A percentile compares a stretch with the other conserved stretches of the same genome.
phyloP scores from a whole-genome alignment of 2,888 invertebrate genomes.

The Cheilosia impressa region DNA sequence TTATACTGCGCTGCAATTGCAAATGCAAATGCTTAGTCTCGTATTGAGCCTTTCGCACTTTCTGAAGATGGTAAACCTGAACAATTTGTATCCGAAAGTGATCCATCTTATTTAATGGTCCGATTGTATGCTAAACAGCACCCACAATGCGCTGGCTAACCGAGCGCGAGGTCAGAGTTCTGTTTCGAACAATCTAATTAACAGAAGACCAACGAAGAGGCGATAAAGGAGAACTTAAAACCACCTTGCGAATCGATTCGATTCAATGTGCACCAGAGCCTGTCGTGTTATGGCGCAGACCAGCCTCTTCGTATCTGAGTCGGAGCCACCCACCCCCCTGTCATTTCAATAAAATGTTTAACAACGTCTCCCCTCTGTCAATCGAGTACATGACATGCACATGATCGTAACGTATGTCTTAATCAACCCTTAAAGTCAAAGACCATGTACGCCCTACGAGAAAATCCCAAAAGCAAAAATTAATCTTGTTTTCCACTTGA shows the following conservation, averaged over 20 bases:
- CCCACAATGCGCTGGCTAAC: slow-evolving; percentile 41
- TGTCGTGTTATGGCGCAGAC: slow-evolving; percentile 15
- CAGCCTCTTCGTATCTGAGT: not conserved
- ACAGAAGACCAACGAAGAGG: slow-evolving; percentile 25
- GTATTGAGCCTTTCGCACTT: slow-evolving; percentile 70
- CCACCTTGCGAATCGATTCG: slow-evolving; percentile 66
- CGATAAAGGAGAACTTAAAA: slow-evolving; percentile 43
- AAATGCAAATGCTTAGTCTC: slow-evolving; percentile 67
- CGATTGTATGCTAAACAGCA: slow-evolving; percentile 77
- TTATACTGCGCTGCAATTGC: slow-evolving; percentile 27
- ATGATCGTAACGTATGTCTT: slow-evolving; percentile 61
- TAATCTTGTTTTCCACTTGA: slow-evolving; percentile 75
- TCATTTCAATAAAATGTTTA: slow-evolving; percentile 2
- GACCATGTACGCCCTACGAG: slow-evolving; percentile 29
- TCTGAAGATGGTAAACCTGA: slow-evolving; percentile 68
- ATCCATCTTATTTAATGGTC: slow-evolving; percentile 77
- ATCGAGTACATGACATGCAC: slow-evolving; percentile 53
- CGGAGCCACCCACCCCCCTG: not conserved
- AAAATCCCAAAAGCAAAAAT: slow-evolving; percentile 62
- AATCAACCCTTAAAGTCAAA: slow-evolving; percentile 71
- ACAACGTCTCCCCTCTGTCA: not conserved
- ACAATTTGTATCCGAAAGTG: slow-evolving; percentile 77
- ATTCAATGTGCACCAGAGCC: slow-evolving; percentile 52
- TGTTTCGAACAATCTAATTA: slow-evolving; percentile 43
- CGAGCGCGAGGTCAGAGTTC: slow-evolving; percentile 62